These are phyloP conservation scores for Epizoanthus scotinus DNA, from an alignment of 92 coral and sea anemone species.

Conservation along the genomic window DNA sequence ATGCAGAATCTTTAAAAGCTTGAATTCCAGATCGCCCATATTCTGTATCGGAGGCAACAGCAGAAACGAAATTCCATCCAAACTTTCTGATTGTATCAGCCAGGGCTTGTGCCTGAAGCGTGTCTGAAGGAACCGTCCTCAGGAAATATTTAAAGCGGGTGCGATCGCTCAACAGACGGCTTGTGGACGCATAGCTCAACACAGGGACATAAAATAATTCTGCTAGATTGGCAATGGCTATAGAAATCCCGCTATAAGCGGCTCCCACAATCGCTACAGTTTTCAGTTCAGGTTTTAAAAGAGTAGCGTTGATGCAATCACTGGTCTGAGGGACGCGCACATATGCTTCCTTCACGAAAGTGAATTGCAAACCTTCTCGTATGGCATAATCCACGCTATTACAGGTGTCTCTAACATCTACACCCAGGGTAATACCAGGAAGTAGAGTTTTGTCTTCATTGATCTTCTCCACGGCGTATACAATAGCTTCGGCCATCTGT, in stretches of 20 bases:
- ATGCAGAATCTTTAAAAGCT: conserved; percentile 60
- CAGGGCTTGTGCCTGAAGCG: conserved; percentile 70
- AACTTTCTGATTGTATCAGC: conserved; percentile 56
- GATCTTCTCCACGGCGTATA: conserved; percentile 64
- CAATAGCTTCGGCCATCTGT: conserved; percentile 74
- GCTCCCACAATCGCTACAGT: conserved; percentile 83
- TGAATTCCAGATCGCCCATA: conserved; percentile 81
- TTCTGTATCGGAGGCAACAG: conserved; percentile 78
- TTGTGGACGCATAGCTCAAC: conserved; percentile 86
- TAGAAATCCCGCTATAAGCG: conserved; percentile 80
- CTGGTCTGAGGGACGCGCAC: not conserved
- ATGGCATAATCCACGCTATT: conserved; percentile 79
- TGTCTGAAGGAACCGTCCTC: conserved; percentile 86
- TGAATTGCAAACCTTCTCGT: conserved; percentile 64
- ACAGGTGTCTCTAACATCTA: conserved; percentile 72
- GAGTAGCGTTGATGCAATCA: conserved; percentile 8
- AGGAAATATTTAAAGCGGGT: conserved; percentile 72
- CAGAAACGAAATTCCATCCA: conserved; percentile 67
- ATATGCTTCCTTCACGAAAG: conserved; percentile 61
- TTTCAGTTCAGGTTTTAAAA: not conserved
- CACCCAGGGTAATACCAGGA: conserved; percentile 69
- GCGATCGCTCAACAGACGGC: conserved; percentile 79
- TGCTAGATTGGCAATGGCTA: conserved; percentile 76
- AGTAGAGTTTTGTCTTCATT: conserved; percentile 60
- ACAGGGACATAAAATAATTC: conserved; percentile 85